Evolutionary conservation across 2,888 invertebrate species (phyloP), one percentile per base, ranked within the genome.

Genomic region (Ditula angustiorana): DNA sequence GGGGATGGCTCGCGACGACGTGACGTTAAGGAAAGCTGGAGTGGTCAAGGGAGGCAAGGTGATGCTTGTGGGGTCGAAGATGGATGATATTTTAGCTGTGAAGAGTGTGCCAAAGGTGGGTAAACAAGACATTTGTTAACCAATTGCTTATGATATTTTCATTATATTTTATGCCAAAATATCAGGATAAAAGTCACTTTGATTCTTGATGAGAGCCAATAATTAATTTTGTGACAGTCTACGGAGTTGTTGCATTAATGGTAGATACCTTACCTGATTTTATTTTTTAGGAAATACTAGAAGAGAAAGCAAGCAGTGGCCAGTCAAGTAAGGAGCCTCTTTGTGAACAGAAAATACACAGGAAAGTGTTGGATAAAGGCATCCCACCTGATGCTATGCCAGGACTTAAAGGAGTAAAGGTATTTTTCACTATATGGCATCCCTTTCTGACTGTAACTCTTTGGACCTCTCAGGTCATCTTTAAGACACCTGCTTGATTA

Each of bases 371-470:
- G 75, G 98, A 98, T 78, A 97, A 97, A 88, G 98, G 98, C 64
- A 94, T 97, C 74, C 98, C 98, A 8, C 98, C 98, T 49, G 98
- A 98, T 94, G 96, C 93, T 0, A 96, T 97, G 96, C 96, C 96
- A 33, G 98, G 97, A 69, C 95, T 98, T 76, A 95, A 96, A 88
- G 95, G 96, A 85, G 92, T 94, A 46, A 96, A 96, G 94, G 96
- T 96, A 87, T 13, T 28, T 26, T 1, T n/a, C n/a, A n/a, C n/a
- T n/a, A n/a, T n/a, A n/a, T n/a, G n/a, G n/a, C n/a, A n/a, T n/a
- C n/a, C n/a, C n/a, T n/a, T n/a, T n/a, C n/a, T n/a, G n/a, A n/a
- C n/a, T n/a, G n/a, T n/a, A n/a, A n/a, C n/a, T n/a, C n/a, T n/a
- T n/a, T n/a, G n/a, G n/a, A n/a, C n/a, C n/a, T n/a, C n/a, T n/a